Conservation (phyloP, 2,797 vertebrate genomes). For the Margarornis squamiger region DNA sequence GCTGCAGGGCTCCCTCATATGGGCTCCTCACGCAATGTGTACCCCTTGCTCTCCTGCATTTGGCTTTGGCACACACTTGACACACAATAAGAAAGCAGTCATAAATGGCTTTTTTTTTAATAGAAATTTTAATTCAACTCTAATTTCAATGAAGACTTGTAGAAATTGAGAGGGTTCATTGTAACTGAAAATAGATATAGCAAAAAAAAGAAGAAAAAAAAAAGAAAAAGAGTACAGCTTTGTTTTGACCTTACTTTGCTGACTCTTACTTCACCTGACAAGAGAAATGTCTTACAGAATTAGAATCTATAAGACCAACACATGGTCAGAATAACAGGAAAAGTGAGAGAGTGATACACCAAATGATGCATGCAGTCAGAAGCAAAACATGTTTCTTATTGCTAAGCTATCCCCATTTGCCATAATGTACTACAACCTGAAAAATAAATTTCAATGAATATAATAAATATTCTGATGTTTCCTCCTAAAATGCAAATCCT, state of each 20-base stretch:
- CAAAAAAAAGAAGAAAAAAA: background rate
- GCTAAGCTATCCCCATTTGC: background rate
- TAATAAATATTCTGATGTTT: background rate
- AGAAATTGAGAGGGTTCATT: background rate
- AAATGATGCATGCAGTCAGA: background rate
- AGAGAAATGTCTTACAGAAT: background rate
- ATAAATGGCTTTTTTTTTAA: background rate
- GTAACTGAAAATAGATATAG: background rate
- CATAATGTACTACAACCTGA: background rate
- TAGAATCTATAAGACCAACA: background rate
- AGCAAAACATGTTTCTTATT: background rate
- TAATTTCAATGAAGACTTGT: background rate
- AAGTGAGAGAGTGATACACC: background rate
- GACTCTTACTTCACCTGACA: background rate
- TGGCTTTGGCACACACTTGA: background rate
- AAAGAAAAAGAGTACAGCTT: background rate
- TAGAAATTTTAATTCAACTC: background rate
- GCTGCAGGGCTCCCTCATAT: constrained; percentile 64
- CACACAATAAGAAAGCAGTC: background rate
- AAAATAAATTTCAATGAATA: background rate
- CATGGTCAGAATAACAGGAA: background rate
- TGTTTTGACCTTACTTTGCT: background rate
- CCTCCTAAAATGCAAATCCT: background rate
- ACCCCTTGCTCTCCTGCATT: background rate
- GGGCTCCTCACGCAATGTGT: constrained; percentile 52